Conservation (phyloP, 2,888 invertebrate genomes). For the Drosophila mercatorum region DNA sequence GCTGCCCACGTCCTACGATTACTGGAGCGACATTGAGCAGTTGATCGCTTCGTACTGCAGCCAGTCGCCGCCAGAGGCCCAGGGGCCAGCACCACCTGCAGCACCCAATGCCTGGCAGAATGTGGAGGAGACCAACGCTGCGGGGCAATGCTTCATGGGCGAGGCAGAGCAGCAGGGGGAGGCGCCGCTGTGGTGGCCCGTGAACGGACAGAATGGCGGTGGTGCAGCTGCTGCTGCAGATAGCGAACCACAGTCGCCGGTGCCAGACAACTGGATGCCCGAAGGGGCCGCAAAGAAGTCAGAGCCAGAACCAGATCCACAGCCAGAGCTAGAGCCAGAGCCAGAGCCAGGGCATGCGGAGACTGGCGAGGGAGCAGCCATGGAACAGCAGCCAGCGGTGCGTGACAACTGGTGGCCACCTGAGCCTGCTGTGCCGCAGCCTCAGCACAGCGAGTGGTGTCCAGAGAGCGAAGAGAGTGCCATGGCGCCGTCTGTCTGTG, state of each 20-base stretch:
- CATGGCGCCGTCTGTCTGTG: not conserved
- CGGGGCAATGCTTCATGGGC: not conserved
- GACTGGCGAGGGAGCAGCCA: no score
- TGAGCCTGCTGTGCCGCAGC: not conserved
- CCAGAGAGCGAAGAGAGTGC: not conserved
- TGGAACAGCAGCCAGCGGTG: not conserved
- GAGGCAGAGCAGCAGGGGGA: not conserved
- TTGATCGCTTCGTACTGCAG: not conserved
- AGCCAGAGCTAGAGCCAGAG: no score
- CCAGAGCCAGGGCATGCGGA: no score
- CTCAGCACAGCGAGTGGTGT: not conserved
- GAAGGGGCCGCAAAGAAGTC: not conserved
- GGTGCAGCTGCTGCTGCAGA: no score
- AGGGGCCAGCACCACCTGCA: no score
- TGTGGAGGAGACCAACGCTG: not conserved
- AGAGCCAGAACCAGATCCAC: no score
- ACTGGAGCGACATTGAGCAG: conserved; percentile 11
- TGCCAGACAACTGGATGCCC: not conserved
- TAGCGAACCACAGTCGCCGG: not conserved
- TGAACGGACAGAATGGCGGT: not conserved
- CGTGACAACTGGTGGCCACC: not conserved
- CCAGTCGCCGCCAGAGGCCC: not conserved
- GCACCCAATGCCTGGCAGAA: not conserved
- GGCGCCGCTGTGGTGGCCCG: not conserved
- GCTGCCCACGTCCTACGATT: not conserved